Base-by-base conservation (phyloP, 2,113 vertebrate species). In the Gobiocypris rarus region DNA sequence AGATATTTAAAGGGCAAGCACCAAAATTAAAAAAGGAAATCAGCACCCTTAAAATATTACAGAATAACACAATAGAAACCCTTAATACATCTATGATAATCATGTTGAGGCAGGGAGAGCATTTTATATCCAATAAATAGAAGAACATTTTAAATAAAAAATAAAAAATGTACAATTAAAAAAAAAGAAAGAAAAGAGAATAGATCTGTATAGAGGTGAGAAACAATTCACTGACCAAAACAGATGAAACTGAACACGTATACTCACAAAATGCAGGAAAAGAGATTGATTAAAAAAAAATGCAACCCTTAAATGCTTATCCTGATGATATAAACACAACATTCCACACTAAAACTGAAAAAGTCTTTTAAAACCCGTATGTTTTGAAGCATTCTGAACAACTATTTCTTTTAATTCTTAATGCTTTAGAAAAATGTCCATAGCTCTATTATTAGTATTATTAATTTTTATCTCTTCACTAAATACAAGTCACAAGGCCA, bases 401-500 rank as follows among this genome's bases (percentile, higher is more conserved):
- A 91, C 88, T 94, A 89, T 86, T 91, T 91, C 90, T 92, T 91
- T 88, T 91, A 80, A 93, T 91, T 93, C 92, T 94, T 95, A 95
- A 95, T 95, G 94, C 94, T 93, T 95, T 95, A 94, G 92, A 95
- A 95, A 95, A 95, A 93, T 91, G 89, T 92, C 93, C 92, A 92
- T 94, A 92, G 91, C 93, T 95, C 90, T 94, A 93, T 94, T 92
- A 94, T 93, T 94, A 94, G 93, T 95, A 94, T 93, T 94, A 93
- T 93, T 91, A 87, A 90, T 92, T 93, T 94, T 50, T 88, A 90
- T 93, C 89, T 93, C 86, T 93, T 93, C 92, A 92, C 93, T 95
- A 95, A 95, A 95, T 95, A 95, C 93, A 95, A 91, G 90, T 92
- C 89, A 91, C 89, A 93, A 95, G 95, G 95, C 95, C 95, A 95